Evolutionary conservation across 2,797 vertebrate genomes (phyloP), one percentile per base, ranked within the genome.

Genomic region (Hydrolagus colliei): DNA sequence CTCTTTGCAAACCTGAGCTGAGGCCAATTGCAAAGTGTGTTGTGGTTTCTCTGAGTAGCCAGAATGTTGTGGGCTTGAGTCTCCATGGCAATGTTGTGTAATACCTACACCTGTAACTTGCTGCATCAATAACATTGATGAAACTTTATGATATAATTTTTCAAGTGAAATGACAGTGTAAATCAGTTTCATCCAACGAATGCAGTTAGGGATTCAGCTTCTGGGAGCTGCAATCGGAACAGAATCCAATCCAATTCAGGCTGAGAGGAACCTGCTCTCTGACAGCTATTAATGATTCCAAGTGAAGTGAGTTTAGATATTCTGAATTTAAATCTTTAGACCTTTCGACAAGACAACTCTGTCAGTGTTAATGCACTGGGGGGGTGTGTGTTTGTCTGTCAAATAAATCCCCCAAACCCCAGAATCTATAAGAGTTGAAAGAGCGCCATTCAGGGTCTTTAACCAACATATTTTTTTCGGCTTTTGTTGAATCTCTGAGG

Each of bases 251-350:
- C 65, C 32, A 74, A 12, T 80, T 27, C 77, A 65, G 77, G 65
- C 61, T 63, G 77, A 13, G 65, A 27, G 13, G 41, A 13, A 16
- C 6, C 62, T 27, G 77, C 61, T 65, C n/a, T 3, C 77, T 79
- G 77, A 79, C 77, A 62, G 52, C 77, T 12, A 65, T 65, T 79
- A 65, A 80, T 80, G 16, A 22, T 32, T 61, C 62, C 65, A 80
- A 80, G 62, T 80, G 77, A 65, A 80, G 77, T 65, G 77, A 5
- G 12, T 80, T 80, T 80, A 32, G 77, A 80, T n/a, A 65, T 80
- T 80, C 77, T 65, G 61, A 80, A 63, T 80, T 65, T 80, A 80
- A 80, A 80, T 80, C 77, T 80, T 32, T 14, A 65, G 77, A 63
- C 62, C 76, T 80, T 32, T 65, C 65, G 59, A 80, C 77, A 80